These are phyloP conservation scores for Epizoanthus rinbou DNA, from an alignment of 92 coral and sea anemone species.

Conservation along the genomic window DNA sequence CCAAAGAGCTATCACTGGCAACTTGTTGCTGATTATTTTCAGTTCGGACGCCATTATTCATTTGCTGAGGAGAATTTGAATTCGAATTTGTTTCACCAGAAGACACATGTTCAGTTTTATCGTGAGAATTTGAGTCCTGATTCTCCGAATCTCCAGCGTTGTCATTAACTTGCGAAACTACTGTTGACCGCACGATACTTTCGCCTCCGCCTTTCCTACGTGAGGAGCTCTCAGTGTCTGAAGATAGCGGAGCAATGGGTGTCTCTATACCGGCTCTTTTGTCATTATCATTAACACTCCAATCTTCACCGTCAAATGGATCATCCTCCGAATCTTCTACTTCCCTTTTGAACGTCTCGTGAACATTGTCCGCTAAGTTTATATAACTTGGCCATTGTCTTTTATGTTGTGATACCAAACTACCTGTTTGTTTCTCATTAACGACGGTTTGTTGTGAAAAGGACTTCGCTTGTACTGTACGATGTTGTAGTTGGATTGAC, in stretches of 20 bases:
- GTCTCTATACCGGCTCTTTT: conserved; percentile 84
- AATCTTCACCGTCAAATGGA: conserved; percentile 54
- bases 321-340: conserved; percentile 59
- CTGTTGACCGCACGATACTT: conserved; percentile 71
- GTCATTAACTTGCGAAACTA: conserved; percentile 57
- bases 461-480: conserved; percentile 73
- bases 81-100: not conserved
- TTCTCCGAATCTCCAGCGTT: conserved; percentile 21
- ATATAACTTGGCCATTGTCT: conserved; percentile 65
- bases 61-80: conserved; percentile 1
- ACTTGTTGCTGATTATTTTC: conserved; percentile 11
- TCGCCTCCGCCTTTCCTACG: conserved; percentile 33
- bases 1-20: conserved; percentile 9
- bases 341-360: conserved; percentile 54
- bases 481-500: conserved; percentile 42
- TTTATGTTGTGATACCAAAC: conserved; percentile 43
- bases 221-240: conserved; percentile 48
- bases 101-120: conserved; percentile 20
- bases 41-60: not conserved
- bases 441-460: conserved; percentile 59
- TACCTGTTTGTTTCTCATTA: conserved; percentile 68
- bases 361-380: conserved; percentile 40
- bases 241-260: conserved; percentile 72
- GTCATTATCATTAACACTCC: conserved; percentile 49
- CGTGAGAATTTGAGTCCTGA: conserved; percentile 6